Percentiles rank a stretch among this genome's conserved stretches.
Conservation (phyloP, 2,888 invertebrate species). For the Muschampia plurimacula region DNA sequence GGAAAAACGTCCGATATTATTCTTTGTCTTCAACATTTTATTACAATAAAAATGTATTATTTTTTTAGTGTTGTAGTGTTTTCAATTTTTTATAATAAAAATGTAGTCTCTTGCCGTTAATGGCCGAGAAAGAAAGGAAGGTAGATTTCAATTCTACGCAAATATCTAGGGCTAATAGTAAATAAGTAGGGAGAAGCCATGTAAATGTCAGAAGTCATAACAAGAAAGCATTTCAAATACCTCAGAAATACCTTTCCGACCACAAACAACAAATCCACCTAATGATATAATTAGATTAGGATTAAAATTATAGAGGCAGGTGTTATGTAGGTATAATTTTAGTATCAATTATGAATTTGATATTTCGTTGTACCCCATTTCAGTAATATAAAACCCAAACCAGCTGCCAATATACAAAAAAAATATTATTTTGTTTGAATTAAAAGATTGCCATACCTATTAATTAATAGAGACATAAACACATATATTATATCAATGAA, state of each 20-base stretch:
- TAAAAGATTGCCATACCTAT: too few relatives aligned
- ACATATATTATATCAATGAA: neutral
- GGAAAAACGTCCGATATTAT: neutral
- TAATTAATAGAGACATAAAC: too few relatives aligned
- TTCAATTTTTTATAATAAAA: too few relatives aligned
- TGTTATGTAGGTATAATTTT: neutral
- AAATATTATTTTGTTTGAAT: too few relatives aligned
- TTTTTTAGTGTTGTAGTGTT: too few relatives aligned
- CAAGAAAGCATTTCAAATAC: conserved; percentile 50
- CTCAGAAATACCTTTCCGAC: conserved; percentile 13
- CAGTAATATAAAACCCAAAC: too few relatives aligned
- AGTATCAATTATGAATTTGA: neutral
- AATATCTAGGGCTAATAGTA: neutral
- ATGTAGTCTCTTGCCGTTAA: too few relatives aligned
- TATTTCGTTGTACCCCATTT: neutral
- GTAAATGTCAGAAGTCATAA: conserved; percentile 70
- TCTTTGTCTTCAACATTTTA: neutral
- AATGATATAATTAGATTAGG: conserved; percentile 35
- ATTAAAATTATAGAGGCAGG: conserved; percentile 13
- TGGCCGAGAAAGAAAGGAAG: too few relatives aligned
- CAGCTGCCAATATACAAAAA: too few relatives aligned
- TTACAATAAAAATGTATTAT: neutral
- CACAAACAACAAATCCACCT: conserved; percentile 23
- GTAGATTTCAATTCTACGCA: neutral
- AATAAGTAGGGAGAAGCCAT: conserved; percentile 55